Percentiles rank a stretch among this genome's conserved stretches.
Evolutionary conservation across 2,888 invertebrate genomes (phyloP).

Genomic region (Hermaeophaga mercurialis): DNA sequence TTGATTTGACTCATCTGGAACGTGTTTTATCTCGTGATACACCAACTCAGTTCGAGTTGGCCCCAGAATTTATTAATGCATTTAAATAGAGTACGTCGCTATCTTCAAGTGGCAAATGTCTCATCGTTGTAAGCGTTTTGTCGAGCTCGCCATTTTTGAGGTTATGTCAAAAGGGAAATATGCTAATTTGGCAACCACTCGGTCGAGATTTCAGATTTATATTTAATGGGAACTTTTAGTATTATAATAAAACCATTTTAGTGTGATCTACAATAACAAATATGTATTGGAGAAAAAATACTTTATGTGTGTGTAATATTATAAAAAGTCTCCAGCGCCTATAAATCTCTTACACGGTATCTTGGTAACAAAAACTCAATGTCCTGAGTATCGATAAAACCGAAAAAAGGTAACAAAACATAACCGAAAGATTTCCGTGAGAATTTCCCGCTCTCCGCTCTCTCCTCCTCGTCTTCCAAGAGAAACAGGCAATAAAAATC

Average conservation of each 20-base stretch:
- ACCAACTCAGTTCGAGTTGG: not conserved
- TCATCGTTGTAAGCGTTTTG: not conserved
- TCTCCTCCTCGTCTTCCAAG: not conserved
- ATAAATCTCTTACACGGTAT: not conserved
- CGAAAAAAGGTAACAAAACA: constrained; percentile 12
- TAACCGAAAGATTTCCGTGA: constrained; percentile 21
- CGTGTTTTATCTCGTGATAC: not conserved
- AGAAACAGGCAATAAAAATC: constrained; percentile 28
- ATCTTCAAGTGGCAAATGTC: constrained; percentile 1
- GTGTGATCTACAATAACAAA: too few relatives aligned
- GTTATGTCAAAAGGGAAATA: not conserved
- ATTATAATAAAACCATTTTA: too few relatives aligned
- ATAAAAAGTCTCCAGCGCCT: too few relatives aligned
- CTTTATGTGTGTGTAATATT: too few relatives aligned
- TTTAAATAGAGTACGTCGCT: not conserved
- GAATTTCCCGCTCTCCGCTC: not conserved
- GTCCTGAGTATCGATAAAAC: constrained; percentile 12
- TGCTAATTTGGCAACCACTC: not conserved
- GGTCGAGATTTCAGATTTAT: not conserved
- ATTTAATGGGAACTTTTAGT: too few relatives aligned
- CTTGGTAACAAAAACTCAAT: constrained; percentile 6
- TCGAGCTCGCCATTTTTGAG: not conserved
- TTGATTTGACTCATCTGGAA: constrained; percentile 1
- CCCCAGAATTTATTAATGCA: constrained; percentile 1
- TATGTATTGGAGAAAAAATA: too few relatives aligned